Conservation (phyloP, 2,113 vertebrate genomes). For the Myodes glareolus region DNA sequence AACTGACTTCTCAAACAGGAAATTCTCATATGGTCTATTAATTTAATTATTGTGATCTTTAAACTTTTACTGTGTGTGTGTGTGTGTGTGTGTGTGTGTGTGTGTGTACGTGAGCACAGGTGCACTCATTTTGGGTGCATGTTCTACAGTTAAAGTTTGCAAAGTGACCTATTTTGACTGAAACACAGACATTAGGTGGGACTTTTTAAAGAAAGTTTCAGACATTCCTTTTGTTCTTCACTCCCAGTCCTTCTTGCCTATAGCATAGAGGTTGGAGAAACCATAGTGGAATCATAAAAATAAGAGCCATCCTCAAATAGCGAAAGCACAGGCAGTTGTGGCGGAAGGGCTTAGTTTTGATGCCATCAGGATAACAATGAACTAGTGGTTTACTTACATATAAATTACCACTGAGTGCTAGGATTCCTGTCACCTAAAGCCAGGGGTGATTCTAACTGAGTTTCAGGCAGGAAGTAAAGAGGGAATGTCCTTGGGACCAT, state of each 20-base stretch:
- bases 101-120: too few relatives aligned
- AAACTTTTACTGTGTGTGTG: not conserved
- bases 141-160: not conserved
- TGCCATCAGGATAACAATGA: not conserved
- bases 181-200: not conserved
- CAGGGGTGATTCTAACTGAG: not conserved
- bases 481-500: not conserved
- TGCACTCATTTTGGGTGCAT: not conserved
- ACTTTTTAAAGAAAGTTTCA: not conserved
- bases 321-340: not conserved
- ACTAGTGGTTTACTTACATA: not conserved
- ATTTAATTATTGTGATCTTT: not conserved
- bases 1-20: not conserved
- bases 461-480: not conserved
- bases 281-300: not conserved
- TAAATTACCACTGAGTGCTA: not conserved
- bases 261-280: not conserved
- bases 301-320: not conserved
- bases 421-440: not conserved
- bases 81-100: not conserved
- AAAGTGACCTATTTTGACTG: not conserved
- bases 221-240: not conserved
- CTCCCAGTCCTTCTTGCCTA: not conserved
- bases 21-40: not conserved
- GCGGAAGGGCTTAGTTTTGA: not conserved